Evolutionary conservation across 2,113 vertebrate genomes (phyloP), one percentile per base, ranked within the genome.

Genomic region (Tetrao urogallus): DNA sequence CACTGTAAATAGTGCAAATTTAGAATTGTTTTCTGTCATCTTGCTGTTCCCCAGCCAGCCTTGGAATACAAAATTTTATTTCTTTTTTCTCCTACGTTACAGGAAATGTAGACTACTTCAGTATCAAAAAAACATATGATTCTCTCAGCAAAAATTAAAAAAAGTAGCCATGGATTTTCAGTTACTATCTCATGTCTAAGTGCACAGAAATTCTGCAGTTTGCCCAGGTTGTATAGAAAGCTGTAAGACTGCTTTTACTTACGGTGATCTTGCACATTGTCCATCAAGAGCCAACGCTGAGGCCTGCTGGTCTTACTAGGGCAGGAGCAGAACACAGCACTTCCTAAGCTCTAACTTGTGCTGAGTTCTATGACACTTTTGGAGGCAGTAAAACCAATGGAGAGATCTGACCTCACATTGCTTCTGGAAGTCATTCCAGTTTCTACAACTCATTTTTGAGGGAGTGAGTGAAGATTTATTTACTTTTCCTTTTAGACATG

Each of bases 231-330:
- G 7, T 61, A 20, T 8, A 60, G 36, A 70, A 77, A 76, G 8
- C 28, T 71, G 40, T 24, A 81, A 79, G 47, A 20, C 40, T 48
- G 21, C 27, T 43, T 61, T 45, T 58, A 63, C 38, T 30, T 22
- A 28, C 0, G 0, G 6, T 27, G 42, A 58, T 42, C 21, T 43
- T 72, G 42, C 7, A 47, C 2, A n/a, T 2, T 42, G n/a, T 58
- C 50, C 43, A 77, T n/a, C 28, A n/a, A 8, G 64, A 58, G 36
- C 15, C 24, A 61, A 32, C 64, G 64, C 4, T 19, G 50, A 13
- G 11, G 30, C 28, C 28, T 11, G 13, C 4, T 4, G 1, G 8
- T 10, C 22, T 43, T 45, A 67, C 48, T 74, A 60, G 24, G 12
- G 25, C 24, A 72, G 20, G 40, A 8, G 13, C 17, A 84, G 74